Base-by-base conservation (phyloP, 1,140 invertebrate genomes). In the Lordiphosa collinella region DNA sequence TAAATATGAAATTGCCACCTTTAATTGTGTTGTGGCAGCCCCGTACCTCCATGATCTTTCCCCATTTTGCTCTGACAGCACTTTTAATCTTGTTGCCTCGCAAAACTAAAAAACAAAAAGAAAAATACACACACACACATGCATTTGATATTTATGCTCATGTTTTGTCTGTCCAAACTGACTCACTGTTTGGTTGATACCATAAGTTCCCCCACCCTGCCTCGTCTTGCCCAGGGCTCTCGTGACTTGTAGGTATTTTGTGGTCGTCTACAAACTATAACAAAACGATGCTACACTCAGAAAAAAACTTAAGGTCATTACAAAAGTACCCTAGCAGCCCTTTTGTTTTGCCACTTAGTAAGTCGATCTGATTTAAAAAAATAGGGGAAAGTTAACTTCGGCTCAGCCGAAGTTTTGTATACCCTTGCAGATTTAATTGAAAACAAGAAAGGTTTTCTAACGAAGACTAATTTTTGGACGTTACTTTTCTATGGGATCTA, bases 141-240 rank as follows among this genome's bases (percentile, higher is more conserved):
- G 59, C 82, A 82, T 82, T 84, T 84, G 76, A 84, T 80, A 84
- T 80, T 80, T 80, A 80, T 80, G 76, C 34, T 69, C 62, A 57
- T 82, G 76, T 63, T 60, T 56, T 47, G 51, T 73, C 49, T 41
- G 55, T 55, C 36, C 43, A 61, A 71, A 71, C 75, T 62, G 70
- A 75, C 72, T 69, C 60, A 60, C 56, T 69, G 59, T 22, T 37
- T 54, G 53, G 46, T 41, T 22, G n/a, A 32, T 31, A 25, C 25
- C 18, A 22, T 14, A n/a, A 10, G 3, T 41, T 29, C 4, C n/a
- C 14, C 14, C 6, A 31, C 9, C 18, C 22, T 14, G 10, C 16
- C 35, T 10, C 12, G 5, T 8, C 40, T 31, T 34, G 8, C 25
- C 14, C 22, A 12, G 44, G 29, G 11, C 36, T 47, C 14, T 51